Base-by-base conservation (phyloP, 2,113 vertebrate genomes). In the Protomyctophum bolini region DNA sequence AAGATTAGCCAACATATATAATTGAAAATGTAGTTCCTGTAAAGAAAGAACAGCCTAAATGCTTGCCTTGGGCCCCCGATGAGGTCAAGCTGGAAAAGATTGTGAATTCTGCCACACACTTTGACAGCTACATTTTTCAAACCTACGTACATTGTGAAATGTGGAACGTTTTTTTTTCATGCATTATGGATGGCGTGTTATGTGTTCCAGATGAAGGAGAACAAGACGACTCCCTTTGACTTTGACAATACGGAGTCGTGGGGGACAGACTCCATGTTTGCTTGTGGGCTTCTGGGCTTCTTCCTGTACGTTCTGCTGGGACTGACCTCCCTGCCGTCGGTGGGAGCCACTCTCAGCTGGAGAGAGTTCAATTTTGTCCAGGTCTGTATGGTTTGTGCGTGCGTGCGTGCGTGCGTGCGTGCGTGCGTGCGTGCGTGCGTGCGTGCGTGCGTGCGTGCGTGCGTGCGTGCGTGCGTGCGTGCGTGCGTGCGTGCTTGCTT, bases 341-440 rank as follows among this genome's bases (percentile, higher is more conserved):
- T 98, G 66, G 97, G 95, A 91, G 96, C 95, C 78, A 72, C 10
- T 0, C 93, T 97, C 86, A 98, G 98, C 92, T 98, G 96, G 97
- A 91, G 95, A 91, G 96, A 98, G 90, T 98, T 88, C 72, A 90
- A 12, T 85, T 88, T 90, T 55, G 72, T 90, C 81, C 87, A 88
- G 84, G 84, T 88, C 82, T 48, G 2, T 21, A 4, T 49, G 9
- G 33, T 11, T 14, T 29, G 60, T 41, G 28, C 45, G 46, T 15
- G 21, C 8, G 58, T 15, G 4, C 49, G 46, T 33, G 59, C 67
- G 54, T 56, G 54, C 2, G 33, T 41, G 33, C 2, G 33, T 41
- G 33, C 33, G 33, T 41, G 33, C 33, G 33, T 41, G 5, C 33
- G 33, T 41, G 33, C 33, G 33, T 41, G 33, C 33, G 33, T 41